Percentiles rank a stretch among this genome's conserved stretches.
These are phyloP conservation scores for Holacanthus passer DNA, from an alignment of 2,113 vertebrate genomes.

Conservation along the genomic window DNA sequence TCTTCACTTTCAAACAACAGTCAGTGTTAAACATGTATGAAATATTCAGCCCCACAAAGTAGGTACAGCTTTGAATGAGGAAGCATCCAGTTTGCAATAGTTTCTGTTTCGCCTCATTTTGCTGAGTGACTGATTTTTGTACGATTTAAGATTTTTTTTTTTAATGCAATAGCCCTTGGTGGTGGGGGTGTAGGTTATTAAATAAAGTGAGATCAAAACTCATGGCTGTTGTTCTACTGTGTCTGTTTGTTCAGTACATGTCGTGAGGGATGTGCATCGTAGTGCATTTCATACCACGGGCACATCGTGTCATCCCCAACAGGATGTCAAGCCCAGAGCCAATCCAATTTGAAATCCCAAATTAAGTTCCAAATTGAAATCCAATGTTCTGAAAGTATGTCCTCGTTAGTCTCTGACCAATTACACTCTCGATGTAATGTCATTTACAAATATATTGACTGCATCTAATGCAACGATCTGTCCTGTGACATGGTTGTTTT, in stretches of 20 bases:
- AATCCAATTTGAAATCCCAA: conserved; percentile 39
- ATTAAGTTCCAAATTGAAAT: conserved; percentile 50
- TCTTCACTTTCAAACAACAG: neutral
- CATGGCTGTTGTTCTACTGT: neutral
- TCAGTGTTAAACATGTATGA: conserved; percentile 45
- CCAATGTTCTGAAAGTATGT: conserved; percentile 13
- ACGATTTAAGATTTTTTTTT: conserved; percentile 38
- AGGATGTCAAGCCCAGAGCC: conserved; percentile 6
- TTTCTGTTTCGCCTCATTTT: conserved; percentile 18
- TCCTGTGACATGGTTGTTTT: neutral
- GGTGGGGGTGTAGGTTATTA: conserved; percentile 57
- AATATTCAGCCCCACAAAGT: neutral
- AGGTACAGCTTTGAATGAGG: conserved; percentile 20
- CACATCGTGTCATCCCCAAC: neutral
- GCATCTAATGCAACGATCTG: neutral
- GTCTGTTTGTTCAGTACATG: neutral
- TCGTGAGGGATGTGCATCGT: neutral
- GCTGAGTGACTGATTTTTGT: conserved; percentile 47
- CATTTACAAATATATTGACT: neutral
- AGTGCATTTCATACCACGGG: neutral
- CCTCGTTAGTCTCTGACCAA: neutral
- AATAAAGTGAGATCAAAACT: conserved; percentile 70
- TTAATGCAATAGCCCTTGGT: conserved; percentile 53
- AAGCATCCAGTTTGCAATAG: neutral
- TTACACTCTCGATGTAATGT: neutral